Evolutionary conservation across 2,113 vertebrate genomes (phyloP).

Genomic region (Corythaeola cristata): DNA sequence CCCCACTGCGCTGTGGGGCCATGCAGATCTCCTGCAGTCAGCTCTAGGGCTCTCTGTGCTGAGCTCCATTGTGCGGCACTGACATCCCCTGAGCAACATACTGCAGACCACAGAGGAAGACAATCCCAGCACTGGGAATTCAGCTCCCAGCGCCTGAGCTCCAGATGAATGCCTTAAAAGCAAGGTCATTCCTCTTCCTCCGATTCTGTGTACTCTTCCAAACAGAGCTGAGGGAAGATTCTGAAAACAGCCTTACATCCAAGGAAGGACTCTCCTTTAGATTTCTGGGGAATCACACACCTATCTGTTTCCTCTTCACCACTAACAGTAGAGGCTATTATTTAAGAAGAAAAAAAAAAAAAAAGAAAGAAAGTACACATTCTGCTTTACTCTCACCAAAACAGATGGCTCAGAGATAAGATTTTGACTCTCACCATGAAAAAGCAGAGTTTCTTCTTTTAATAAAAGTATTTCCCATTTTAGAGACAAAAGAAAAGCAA

Average conservation of each 20-base stretch:
- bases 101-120: background rate
- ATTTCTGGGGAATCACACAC: background rate
- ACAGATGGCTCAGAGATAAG: background rate
- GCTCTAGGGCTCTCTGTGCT: background rate
- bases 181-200: background rate
- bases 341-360: background rate
- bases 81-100: background rate
- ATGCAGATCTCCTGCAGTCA: background rate
- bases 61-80: background rate
- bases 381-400: background rate
- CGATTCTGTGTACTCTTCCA: background rate
- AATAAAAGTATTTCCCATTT: background rate
- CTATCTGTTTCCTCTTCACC: background rate
- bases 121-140: background rate
- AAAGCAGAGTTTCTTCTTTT: background rate
- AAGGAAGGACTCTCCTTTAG: background rate
- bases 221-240: background rate
- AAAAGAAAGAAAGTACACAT: background rate
- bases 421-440: background rate
- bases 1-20: fast-evolving
- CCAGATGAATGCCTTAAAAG: conserved; percentile 7
- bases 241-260: background rate
- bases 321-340: background rate
- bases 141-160: background rate
- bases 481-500: background rate